Conservation (phyloP, 2,113 vertebrate species). For the Chlorocebus sabaeus region DNA sequence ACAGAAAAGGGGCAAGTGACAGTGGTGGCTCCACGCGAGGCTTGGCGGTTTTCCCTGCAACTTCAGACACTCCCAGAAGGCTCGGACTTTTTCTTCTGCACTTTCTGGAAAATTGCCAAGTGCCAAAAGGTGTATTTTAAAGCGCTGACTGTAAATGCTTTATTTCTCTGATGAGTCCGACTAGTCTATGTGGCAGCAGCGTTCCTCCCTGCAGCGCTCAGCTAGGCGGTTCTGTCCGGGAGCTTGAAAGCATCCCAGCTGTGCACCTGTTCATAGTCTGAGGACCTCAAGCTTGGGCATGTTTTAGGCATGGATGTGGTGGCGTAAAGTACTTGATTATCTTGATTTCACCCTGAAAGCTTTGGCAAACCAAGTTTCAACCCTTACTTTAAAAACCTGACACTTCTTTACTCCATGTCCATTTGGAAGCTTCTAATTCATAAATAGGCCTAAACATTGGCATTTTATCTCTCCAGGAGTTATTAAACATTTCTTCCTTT, state of each 20-base stretch:
- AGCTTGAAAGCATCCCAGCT: background rate
- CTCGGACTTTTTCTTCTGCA: slow-evolving; percentile 5
- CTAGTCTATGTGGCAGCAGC: background rate
- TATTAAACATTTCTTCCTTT: slow-evolving; percentile 58
- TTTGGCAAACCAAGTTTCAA: slow-evolving; percentile 16
- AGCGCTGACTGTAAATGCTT: background rate
- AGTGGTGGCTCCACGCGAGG: background rate
- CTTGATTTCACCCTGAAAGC: background rate
- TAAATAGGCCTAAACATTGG: background rate
- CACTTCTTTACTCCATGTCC: background rate
- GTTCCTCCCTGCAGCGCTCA: background rate
- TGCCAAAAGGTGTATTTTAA: slow-evolving; percentile 18
- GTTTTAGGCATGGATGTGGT: background rate
- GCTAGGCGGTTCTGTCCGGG: rapidly evolving
- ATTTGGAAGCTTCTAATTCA: slow-evolving; percentile 43
- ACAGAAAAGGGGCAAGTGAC: slow-evolving; percentile 75
- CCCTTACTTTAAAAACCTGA: background rate
- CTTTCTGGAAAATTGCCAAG: slow-evolving; percentile 55
- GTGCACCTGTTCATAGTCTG: background rate
- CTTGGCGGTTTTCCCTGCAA: slow-evolving; percentile 49
- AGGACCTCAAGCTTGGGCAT: background rate
- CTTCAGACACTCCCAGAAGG: background rate
- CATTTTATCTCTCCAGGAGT: slow-evolving; percentile 35
- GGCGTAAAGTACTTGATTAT: background rate
- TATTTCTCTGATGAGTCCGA: background rate